phyloP scores from a whole-genome alignment of 2,113 vertebrate species.

The Oreotrochilus melanogaster region DNA sequence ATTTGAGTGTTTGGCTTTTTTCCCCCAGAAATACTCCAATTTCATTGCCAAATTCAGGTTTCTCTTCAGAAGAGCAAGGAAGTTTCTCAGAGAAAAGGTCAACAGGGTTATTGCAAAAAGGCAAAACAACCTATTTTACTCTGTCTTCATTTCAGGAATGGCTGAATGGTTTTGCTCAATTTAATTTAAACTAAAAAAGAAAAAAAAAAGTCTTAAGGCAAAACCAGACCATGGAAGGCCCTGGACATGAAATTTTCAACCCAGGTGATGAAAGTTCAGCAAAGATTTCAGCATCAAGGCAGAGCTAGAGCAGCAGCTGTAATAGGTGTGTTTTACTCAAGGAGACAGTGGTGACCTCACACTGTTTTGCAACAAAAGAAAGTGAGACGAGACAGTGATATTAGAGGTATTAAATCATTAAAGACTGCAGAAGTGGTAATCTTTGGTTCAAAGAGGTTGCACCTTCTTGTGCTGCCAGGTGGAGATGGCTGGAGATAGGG shows the following conservation, averaged over 20 bases:
- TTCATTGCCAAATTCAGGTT: background rate
- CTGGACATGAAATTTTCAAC: background rate
- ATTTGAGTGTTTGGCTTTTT: background rate
- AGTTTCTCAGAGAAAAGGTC: background rate
- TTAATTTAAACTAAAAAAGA: background rate
- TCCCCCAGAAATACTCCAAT: background rate
- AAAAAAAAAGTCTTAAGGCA: background rate
- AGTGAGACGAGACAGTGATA: conserved; percentile 60
- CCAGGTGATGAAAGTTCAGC: background rate
- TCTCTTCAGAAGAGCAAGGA: background rate
- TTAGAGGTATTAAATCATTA: conserved; percentile 54
- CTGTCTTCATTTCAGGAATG: background rate
- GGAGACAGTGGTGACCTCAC: conserved; percentile 30
- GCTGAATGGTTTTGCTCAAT: background rate
- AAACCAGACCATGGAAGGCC: background rate
- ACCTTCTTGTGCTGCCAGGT: background rate
- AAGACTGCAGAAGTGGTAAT: conserved; percentile 5
- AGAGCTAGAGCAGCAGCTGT: background rate
- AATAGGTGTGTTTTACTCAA: background rate
- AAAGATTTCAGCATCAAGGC: background rate
- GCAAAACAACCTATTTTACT: background rate
- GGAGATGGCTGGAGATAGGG: conserved; percentile 13
- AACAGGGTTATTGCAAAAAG: background rate
- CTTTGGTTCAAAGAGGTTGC: conserved; percentile 20
- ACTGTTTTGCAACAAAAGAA: conserved; percentile 44